Evolutionary conservation across 2,113 vertebrate genomes (phyloP).

Genomic region (Numenius arquata): DNA sequence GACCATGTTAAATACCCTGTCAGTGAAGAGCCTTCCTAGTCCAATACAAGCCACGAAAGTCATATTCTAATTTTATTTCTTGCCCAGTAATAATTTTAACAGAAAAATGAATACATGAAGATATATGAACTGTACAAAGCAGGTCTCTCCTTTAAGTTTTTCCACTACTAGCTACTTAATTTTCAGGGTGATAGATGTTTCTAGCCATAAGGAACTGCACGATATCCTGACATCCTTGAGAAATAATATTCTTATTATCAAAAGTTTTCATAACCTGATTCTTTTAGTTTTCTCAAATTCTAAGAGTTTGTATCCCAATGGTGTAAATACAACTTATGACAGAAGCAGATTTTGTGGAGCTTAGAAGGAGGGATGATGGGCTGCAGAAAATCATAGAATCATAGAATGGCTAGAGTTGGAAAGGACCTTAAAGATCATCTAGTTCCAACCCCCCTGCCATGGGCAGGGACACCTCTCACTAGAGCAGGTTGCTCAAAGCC

Average conservation of each 20-base stretch:
- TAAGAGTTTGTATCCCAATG: background rate
- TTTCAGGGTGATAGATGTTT: background rate
- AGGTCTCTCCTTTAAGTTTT: background rate
- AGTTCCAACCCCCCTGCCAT: no score
- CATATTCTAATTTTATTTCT: background rate
- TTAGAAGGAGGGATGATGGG: background rate
- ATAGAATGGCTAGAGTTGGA: no score
- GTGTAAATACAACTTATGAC: background rate
- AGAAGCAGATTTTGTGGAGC: background rate
- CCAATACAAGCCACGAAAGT: background rate
- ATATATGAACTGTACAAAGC: background rate
- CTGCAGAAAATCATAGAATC: background rate
- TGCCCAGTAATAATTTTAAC: background rate
- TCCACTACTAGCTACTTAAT: background rate
- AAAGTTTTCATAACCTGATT: background rate
- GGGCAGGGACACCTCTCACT: no score
- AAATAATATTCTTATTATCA: background rate
- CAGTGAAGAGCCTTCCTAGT: background rate
- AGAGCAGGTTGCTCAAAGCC: no score
- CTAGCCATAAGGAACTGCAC: background rate
- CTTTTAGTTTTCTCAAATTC: background rate
- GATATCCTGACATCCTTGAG: background rate
- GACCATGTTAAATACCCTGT: background rate
- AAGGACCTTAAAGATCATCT: no score
- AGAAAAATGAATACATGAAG: background rate